Evolutionary conservation across 2,113 vertebrate species (phyloP).

Genomic region (Pachypanchax playfairii): DNA sequence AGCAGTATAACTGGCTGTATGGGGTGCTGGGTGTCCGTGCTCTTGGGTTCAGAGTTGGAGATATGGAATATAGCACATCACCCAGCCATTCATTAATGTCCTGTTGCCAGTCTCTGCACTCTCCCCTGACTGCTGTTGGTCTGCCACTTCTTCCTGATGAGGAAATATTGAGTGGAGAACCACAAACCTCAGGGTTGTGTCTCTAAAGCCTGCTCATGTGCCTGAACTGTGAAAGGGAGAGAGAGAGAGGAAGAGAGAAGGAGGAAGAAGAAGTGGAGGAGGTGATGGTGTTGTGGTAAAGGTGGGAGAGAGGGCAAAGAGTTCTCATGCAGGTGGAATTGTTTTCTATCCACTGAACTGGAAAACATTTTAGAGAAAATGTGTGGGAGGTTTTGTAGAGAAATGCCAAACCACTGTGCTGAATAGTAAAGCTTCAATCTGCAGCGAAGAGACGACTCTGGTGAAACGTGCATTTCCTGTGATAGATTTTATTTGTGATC

Average conservation of each 20-base stretch:
- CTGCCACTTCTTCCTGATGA: conserved; percentile 63
- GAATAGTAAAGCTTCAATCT: conserved; percentile 33
- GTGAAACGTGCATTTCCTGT: conserved; percentile 10
- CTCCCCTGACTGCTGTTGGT: conserved; percentile 36
- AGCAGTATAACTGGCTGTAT: conserved; percentile 1
- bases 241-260: conserved; percentile 8
- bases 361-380: conserved; percentile 64
- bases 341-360: conserved; percentile 69
- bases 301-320: conserved; percentile 54
- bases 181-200: conserved; percentile 55
- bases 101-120: conserved; percentile 30
- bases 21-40: conserved; percentile 11
- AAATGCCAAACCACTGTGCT: conserved; percentile 40
- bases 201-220: conserved; percentile 57
- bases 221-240: conserved; percentile 55
- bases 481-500: background rate
- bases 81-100: conserved; percentile 46
- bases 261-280: conserved; percentile 10
- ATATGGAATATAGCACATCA: conserved; percentile 22
- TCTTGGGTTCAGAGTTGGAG: conserved; percentile 21
- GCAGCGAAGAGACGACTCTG: conserved; percentile 13
- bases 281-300: conserved; percentile 46
- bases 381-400: conserved; percentile 57
- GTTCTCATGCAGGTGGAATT: conserved; percentile 68
- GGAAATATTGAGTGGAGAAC: conserved; percentile 66